A percentile compares a stretch with the other conserved stretches of the same genome.
phyloP scores from a whole-genome alignment of 2,888 invertebrate species.

The Gonocerus acuteangulatus region DNA sequence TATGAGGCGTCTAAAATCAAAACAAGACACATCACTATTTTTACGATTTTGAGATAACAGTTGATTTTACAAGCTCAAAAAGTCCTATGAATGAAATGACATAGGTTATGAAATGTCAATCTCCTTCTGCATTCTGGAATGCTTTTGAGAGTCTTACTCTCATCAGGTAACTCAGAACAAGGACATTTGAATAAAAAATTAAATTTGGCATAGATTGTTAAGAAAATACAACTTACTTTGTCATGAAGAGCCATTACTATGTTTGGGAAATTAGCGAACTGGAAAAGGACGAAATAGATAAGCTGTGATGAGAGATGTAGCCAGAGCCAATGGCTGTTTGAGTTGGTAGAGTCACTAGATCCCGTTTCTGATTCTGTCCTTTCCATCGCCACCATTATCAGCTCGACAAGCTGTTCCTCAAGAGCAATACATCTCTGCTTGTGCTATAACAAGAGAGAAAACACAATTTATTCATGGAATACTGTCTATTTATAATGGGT shows the following conservation, averaged over 20 bases:
- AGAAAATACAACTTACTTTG: slow-evolving; percentile 59
- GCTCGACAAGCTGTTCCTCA: slow-evolving; percentile 86
- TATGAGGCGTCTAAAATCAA: too few species aligned
- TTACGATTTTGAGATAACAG: too few species aligned
- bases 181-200: too few species aligned
- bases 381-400: slow-evolving; percentile 88
- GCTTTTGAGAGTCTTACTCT: too few species aligned
- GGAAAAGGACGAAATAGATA: slow-evolving; percentile 89
- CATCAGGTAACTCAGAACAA: too few species aligned
- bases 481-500: not conserved
- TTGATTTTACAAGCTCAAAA: too few species aligned
- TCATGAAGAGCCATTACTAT: slow-evolving; percentile 84
- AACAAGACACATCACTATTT: too few species aligned
- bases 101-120: too few species aligned
- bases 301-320: slow-evolving; percentile 87
- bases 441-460: slow-evolving; percentile 47
- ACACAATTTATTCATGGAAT: not conserved
- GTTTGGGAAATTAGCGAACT: slow-evolving; percentile 87
- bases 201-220: too few species aligned
- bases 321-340: slow-evolving; percentile 73
- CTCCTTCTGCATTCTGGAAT: too few species aligned
- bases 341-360: slow-evolving; percentile 30
- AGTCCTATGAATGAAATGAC: too few species aligned
- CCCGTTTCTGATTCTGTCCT: slow-evolving; percentile 58
- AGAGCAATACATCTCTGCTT: slow-evolving; percentile 80